phyloP scores from a whole-genome alignment of 1,140 invertebrate species.

The Eciton burchellii region DNA sequence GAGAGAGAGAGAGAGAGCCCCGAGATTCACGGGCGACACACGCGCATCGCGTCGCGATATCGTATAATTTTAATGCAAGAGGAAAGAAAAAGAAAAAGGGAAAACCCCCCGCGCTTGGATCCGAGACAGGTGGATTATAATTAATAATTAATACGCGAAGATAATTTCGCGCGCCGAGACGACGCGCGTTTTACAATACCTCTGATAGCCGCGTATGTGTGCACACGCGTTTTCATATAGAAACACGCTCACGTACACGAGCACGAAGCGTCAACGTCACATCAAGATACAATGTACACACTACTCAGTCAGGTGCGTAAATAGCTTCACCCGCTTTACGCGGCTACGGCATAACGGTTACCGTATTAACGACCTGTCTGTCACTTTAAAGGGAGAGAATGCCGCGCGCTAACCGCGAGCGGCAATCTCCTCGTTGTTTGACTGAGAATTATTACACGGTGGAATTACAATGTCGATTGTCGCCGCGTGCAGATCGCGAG shows the following conservation, averaged over 20 bases:
- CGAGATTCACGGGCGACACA: not conserved
- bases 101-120: no score
- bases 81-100: no score
- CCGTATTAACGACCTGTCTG: conserved; percentile 62
- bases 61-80: no score
- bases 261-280: conserved; percentile 17
- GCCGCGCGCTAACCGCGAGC: conserved; percentile 44
- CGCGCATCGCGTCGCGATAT: no score
- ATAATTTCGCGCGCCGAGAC: not conserved
- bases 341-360: conserved; percentile 64
- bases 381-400: conserved; percentile 59
- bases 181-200: not conserved
- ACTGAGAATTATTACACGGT: conserved; percentile 46
- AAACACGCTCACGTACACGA: no score
- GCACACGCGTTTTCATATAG: no score
- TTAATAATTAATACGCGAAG: not conserved
- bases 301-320: conserved; percentile 54
- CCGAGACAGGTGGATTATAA: not conserved
- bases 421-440: conserved; percentile 59
- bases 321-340: conserved; percentile 68
- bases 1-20: not conserved
- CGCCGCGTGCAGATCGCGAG: conserved; percentile 33
- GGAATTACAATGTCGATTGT: conserved; percentile 55
- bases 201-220: not conserved
- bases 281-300: conserved; percentile 30